Percentiles rank a stretch among this genome's conserved stretches.
phyloP scores from a whole-genome alignment of 2,888 invertebrate species.

The Rotaria socialis region DNA sequence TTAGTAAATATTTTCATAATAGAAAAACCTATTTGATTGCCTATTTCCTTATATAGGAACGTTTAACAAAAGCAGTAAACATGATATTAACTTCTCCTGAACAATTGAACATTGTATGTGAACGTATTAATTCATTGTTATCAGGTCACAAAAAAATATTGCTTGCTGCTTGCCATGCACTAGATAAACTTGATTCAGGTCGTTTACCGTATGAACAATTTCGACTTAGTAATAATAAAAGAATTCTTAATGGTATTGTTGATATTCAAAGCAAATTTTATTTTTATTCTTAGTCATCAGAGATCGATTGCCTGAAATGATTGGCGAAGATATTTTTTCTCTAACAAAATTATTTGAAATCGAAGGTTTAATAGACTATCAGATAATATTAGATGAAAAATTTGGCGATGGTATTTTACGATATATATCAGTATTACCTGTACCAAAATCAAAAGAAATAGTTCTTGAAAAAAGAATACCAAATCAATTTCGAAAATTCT shows the following conservation, averaged over 20 bases:
- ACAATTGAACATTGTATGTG: background rate
- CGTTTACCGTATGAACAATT: background rate
- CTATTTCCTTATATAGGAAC: background rate
- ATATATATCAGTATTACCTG: background rate
- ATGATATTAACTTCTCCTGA: background rate
- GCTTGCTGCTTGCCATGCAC: background rate
- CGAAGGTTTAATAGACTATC: background rate
- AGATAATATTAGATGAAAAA: background rate
- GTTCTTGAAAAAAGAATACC: background rate
- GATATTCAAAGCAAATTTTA: background rate
- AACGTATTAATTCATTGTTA: background rate
- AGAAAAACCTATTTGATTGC: background rate
- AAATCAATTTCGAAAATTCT: background rate
- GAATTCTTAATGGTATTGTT: background rate
- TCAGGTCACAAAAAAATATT: background rate
- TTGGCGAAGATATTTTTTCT: background rate
- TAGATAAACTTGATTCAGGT: background rate
- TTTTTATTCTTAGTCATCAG: background rate
- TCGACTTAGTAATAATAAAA: background rate
- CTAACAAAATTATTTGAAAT: slow-evolving; percentile 24
- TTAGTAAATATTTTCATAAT: background rate
- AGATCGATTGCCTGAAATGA: background rate
- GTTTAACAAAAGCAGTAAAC: background rate
- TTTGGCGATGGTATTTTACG: background rate
- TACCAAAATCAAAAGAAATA: background rate